A percentile compares a stretch with the other conserved stretches of the same genome.
phyloP scores from a whole-genome alignment of 2,888 invertebrate genomes.

The Incurvaria masculella region DNA sequence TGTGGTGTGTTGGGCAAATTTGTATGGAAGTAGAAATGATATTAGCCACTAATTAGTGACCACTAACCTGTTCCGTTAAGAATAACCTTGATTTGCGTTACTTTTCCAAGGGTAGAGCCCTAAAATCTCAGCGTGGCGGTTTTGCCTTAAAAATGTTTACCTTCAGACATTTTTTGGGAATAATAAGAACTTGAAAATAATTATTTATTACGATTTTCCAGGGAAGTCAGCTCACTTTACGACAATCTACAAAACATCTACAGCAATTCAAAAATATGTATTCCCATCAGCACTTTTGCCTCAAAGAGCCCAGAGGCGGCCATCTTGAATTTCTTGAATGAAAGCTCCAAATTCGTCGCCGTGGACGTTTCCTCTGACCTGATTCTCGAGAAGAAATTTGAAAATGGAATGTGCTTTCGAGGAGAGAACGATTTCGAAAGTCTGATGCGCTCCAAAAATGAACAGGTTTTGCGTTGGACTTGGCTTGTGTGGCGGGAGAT shows the following conservation, averaged over 20 bases:
- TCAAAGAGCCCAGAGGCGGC: slow-evolving; percentile 26
- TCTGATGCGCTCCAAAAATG: slow-evolving; percentile 51
- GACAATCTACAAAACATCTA: slow-evolving; percentile 59
- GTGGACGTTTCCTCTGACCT: too few relatives aligned
- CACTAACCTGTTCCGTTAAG: too few relatives aligned
- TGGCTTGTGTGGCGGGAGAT: slow-evolving; percentile 68
- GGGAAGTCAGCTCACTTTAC: slow-evolving; percentile 42
- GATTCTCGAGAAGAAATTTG: not conserved
- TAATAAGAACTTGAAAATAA: not conserved
- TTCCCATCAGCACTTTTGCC: slow-evolving; percentile 26
- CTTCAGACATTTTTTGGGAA: too few relatives aligned
- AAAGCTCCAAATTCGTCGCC: too few relatives aligned
- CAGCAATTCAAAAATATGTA: slow-evolving; percentile 53
- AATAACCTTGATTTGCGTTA: too few relatives aligned
- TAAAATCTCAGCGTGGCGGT: too few relatives aligned
- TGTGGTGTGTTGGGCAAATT: too few relatives aligned
- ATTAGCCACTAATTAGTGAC: too few relatives aligned
- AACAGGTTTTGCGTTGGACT: slow-evolving; percentile 52
- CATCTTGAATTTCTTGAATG: slow-evolving; percentile 27
- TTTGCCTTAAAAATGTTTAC: too few relatives aligned
- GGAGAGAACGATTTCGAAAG: slow-evolving; percentile 62
- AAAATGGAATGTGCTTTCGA: slow-evolving; percentile 42
- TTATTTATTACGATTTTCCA: slow-evolving; percentile 23
- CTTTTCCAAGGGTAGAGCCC: too few relatives aligned
- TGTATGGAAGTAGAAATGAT: too few relatives aligned